Percentiles rank a stretch among this genome's conserved stretches.
Conservation (phyloP, 2,797 vertebrate species). For the Catostomus latipinnis region DNA sequence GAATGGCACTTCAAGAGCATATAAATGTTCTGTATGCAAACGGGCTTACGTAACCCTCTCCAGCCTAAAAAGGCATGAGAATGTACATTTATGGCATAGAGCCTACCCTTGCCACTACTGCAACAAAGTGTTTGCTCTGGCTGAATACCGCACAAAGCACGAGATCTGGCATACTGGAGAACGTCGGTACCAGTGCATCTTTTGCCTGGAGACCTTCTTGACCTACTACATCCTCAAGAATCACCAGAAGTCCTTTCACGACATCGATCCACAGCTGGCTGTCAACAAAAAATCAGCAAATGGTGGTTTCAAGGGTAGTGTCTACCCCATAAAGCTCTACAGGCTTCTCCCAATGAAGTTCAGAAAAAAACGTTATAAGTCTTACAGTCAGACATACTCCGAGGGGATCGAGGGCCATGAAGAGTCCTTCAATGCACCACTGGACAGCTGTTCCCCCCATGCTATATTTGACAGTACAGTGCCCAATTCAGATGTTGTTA, state of each 20-base stretch:
- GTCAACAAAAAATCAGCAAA: slow-evolving; percentile 92
- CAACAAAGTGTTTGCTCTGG: slow-evolving; percentile 96
- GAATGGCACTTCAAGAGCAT: slow-evolving; percentile 84
- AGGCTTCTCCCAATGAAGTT: slow-evolving; percentile 97
- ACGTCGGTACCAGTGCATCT: slow-evolving; percentile 97
- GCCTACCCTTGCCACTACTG: slow-evolving; percentile 98
- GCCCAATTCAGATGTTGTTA: slow-evolving; percentile 59
- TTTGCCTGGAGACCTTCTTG: slow-evolving; percentile 98
- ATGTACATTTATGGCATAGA: slow-evolving; percentile 97
- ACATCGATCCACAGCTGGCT: slow-evolving; percentile 92
- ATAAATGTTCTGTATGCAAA: slow-evolving; percentile 93
- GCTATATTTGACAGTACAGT: slow-evolving; percentile 78
- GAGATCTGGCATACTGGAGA: slow-evolving; percentile 99
- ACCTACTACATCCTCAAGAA: slow-evolving; percentile 99
- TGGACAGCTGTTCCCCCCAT: slow-evolving; percentile 74
- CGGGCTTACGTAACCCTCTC: slow-evolving; percentile 94
- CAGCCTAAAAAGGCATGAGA: slow-evolving; percentile 94
- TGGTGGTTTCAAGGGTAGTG: slow-evolving; percentile 88
- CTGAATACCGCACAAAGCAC: slow-evolving; percentile 97
- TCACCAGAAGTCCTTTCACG: slow-evolving; percentile 97
- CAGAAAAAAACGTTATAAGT: slow-evolving; percentile 90
- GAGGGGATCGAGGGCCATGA: slow-evolving; percentile 74
- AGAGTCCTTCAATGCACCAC: slow-evolving; percentile 70
- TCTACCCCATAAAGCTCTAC: slow-evolving; percentile 97
- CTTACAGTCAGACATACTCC: slow-evolving; percentile 85